Percentiles rank a stretch among this genome's conserved stretches.
phyloP scores from a whole-genome alignment of 2,113 vertebrate genomes.

The Coptodon bakossiorum region DNA sequence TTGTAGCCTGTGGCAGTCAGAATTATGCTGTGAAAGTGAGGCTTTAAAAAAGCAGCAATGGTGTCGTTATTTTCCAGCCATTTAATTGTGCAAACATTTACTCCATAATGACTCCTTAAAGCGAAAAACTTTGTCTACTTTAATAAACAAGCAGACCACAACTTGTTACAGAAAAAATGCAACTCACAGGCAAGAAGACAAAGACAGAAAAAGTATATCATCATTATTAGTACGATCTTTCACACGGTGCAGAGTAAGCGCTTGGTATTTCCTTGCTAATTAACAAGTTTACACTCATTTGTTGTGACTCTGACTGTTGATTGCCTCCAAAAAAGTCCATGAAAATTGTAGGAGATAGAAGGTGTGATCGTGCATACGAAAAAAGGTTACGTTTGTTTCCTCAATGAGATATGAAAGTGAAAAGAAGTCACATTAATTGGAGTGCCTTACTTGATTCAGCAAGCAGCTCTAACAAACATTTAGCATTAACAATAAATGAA shows the following conservation, averaged over 20 bases:
- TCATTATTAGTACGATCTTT: neutral
- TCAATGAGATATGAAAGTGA: neutral
- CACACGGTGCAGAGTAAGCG: neutral
- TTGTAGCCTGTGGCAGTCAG: neutral
- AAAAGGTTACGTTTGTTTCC: neutral
- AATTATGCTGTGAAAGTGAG: neutral
- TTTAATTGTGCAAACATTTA: neutral
- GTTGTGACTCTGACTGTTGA: neutral
- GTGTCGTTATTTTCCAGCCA: neutral
- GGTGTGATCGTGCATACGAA: neutral
- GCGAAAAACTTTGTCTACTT: fast-evolving
- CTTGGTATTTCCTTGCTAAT: neutral
- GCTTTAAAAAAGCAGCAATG: neutral
- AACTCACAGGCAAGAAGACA: neutral
- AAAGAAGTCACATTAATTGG: neutral
- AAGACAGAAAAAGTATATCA: neutral
- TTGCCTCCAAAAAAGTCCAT: neutral
- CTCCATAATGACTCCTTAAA: neutral
- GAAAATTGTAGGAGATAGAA: neutral
- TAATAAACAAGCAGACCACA: neutral
- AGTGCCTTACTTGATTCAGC: neutral
- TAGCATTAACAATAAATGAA: neutral
- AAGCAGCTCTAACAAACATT: neutral
- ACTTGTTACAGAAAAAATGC: neutral
- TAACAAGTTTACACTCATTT: neutral